Evolutionary conservation across 2,797 vertebrate genomes (phyloP), one percentile per base, ranked within the genome.

Genomic region (Stomatorhinus walkeri): DNA sequence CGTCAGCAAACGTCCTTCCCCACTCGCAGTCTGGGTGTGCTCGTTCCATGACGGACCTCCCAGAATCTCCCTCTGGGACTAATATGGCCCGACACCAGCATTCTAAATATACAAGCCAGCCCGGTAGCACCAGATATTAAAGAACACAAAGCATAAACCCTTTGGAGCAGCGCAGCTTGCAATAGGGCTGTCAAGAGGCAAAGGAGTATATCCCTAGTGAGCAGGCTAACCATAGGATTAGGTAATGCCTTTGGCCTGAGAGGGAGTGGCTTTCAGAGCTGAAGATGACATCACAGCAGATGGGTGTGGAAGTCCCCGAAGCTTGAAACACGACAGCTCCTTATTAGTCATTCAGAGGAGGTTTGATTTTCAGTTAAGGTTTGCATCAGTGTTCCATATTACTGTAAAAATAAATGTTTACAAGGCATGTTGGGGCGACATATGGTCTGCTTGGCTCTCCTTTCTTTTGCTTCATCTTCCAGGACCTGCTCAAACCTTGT

Each of bases 1-100:
- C 90, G 90, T 92, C 87, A 87, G 84, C 72, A 89, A 49, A 4
- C 64, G 88, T 91, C 88, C 64, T 89, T 88, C 89, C 90, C 88
- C 32, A 48, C 40, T 88, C 40, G n/a, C 32, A 48, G 16, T 10
- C 32, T 22, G 56, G 12, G 48, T 87, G 84, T 81, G 89, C 85
- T 46, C 51, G 87, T 49, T 6, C 36, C n/a, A 76, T 56, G 54
- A 40, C 2, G 5, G 61, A 88, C 61, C 83, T n/a, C 32, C 14
- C 52, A 40, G 85, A 32, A 79, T 36, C 16, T 56, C 49, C 56
- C 76, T 85, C 48, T 19, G 28, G 87, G 87, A 85, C 22, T 85
- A 84, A 84, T 72, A 43, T 85, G 22, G 49, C 9, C 8, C 22
- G 3, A 9, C 48, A 49, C 24, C 46, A 85, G n/a, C n/a, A 4